phyloP scores from a whole-genome alignment of 2,797 vertebrate genomes.

The Podarcis lilfordi region DNA sequence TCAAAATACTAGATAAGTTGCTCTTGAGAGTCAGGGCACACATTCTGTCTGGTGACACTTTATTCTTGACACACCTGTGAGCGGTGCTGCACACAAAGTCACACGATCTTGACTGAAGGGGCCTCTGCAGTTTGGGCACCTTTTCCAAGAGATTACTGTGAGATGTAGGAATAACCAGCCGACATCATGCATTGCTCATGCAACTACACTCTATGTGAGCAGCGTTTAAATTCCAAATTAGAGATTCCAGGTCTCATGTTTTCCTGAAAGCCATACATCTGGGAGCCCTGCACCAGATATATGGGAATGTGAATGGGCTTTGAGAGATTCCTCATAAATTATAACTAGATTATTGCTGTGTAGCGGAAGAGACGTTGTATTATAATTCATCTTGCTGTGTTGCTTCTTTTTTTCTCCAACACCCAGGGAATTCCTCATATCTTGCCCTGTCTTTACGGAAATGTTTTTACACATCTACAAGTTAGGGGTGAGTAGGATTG shows the following conservation, averaged over 20 bases:
- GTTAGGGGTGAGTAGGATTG: neutral
- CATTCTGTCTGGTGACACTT: neutral
- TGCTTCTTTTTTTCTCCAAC: neutral
- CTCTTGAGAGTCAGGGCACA: neutral
- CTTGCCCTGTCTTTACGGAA: neutral
- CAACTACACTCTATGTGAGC: neutral
- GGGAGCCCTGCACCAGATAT: neutral
- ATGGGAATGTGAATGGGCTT: neutral
- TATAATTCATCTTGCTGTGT: neutral
- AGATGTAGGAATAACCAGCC: neutral
- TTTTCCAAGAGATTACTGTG: neutral
- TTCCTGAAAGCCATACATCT: neutral
- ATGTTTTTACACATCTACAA: neutral
- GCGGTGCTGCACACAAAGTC: neutral
- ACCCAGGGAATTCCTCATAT: neutral
- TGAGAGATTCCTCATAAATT: conserved; percentile 1
- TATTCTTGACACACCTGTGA: neutral
- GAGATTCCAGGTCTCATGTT: neutral
- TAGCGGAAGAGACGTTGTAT: neutral
- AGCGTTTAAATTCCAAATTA: neutral
- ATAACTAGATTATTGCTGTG: neutral
- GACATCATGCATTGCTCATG: neutral
- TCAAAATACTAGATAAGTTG: neutral
- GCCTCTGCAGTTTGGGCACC: neutral
- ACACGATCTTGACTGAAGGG: neutral